Base-by-base conservation (phyloP, 2,113 vertebrate species). In the Cinclus cinclus region DNA sequence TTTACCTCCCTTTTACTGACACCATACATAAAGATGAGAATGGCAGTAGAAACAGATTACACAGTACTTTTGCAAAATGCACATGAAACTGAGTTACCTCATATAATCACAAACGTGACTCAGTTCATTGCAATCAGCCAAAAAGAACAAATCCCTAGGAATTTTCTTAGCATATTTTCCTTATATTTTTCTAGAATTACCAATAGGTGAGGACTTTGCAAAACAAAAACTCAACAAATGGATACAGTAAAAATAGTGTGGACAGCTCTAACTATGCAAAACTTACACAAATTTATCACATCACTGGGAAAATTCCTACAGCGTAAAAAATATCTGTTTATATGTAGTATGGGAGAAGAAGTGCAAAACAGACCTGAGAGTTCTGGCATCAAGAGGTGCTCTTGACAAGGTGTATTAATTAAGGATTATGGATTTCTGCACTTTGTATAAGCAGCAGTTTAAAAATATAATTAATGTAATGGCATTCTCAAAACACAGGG, bases 321-420 rank as follows among this genome's bases (percentile, higher is more conserved):
- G 14, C 18, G 44, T 39, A 60, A 71, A 52, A 78, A 87, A 28
- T 52, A 87, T 37, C 86, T 56, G 33, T 47, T 89, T 64, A 13
- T 68, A 83, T 39, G 31, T 15, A 64, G 23, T 23, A 81, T 1
- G 27, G 22, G 52, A 84, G 49, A 49, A 88, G 46, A 77, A 87
- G 41, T 7, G 8, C 83, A 85, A 87, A 92, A 49, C n/a, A 92
- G 85, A 77, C 42, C 47, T 55, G 33, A 95, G 63, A 92, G 21
- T 85, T 91, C 71, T 59, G 55, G 75, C 67, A 87, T 85, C 50
- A 92, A 83, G 49, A 94, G 37, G 62, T 73, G 37, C 46, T 89
- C 77, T 89, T 89, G 84, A 95, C 58, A 87, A 92, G 14, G 31
- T 85, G 78, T n/a, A 55, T 65, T 85, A 96, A 96, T 92, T 83